phyloP scores from a whole-genome alignment of 2,113 vertebrate genomes.

The Condylura cristata region DNA sequence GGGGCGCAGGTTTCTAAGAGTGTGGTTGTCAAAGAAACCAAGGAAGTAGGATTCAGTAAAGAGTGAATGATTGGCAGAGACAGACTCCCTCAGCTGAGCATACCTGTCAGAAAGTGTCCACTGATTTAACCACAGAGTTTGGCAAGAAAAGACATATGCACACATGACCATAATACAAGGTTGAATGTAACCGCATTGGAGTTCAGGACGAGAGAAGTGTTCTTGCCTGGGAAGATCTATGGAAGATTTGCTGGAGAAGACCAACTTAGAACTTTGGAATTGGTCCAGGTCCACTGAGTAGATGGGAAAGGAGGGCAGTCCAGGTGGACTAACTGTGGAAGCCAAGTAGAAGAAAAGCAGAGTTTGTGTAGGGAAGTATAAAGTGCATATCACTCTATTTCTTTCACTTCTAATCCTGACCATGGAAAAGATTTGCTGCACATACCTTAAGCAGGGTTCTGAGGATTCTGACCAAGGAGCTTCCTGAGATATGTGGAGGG shows the following conservation, averaged over 20 bases:
- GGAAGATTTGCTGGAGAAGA: neutral
- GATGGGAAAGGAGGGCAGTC: neutral
- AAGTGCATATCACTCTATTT: neutral
- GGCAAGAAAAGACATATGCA: neutral
- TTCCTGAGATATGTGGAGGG: neutral
- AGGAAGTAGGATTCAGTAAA: neutral
- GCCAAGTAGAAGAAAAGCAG: neutral
- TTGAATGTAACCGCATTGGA: neutral
- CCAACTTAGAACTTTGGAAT: neutral
- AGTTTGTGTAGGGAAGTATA: neutral
- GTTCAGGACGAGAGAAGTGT: neutral
- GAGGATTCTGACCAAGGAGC: neutral
- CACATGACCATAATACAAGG: neutral
- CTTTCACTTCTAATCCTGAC: neutral
- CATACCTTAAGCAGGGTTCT: neutral
- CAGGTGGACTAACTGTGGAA: neutral
- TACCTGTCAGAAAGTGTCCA: neutral
- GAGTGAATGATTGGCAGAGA: neutral
- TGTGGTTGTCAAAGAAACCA: neutral
- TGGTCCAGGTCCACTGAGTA: neutral
- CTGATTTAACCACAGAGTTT: neutral
- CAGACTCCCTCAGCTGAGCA: neutral
- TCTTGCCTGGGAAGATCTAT: neutral
- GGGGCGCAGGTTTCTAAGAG: rapidly evolving
- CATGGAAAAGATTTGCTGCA: neutral